Evolutionary conservation across 2,888 invertebrate genomes (phyloP).

Genomic region (Nysson spinosus): DNA sequence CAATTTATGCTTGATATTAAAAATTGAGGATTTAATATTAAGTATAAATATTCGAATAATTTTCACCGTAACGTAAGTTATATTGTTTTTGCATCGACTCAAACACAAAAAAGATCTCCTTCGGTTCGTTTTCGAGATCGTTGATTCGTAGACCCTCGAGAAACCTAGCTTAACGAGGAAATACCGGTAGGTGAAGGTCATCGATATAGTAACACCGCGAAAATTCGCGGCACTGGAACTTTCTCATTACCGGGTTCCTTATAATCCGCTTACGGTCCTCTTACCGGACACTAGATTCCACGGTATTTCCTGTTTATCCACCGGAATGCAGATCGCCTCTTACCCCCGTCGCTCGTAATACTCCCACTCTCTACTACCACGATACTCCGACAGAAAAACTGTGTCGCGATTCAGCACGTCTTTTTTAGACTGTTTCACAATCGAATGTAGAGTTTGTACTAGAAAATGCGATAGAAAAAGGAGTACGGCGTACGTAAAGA

Average conservation of each 20-base stretch:
- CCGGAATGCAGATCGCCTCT: background rate
- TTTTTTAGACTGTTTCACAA: too few species aligned
- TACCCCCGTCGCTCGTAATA: too few species aligned
- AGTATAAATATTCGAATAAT: too few species aligned
- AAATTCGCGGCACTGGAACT: constrained; percentile 9
- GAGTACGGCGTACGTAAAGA: too few species aligned
- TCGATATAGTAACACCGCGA: constrained; percentile 17
- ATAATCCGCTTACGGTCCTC: constrained; percentile 13
- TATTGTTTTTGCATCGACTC: background rate
- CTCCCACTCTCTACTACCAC: too few species aligned
- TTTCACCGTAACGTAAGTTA: background rate
- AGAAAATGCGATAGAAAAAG: too few species aligned
- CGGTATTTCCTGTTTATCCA: constrained; percentile 2
- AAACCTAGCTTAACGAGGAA: constrained; percentile 26
- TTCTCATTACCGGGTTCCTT: constrained; percentile 17
- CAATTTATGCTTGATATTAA: too few species aligned
- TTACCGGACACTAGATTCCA: background rate
- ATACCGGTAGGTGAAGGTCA: constrained; percentile 50
- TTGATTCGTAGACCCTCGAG: constrained; percentile 24
- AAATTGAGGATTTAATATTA: too few species aligned
- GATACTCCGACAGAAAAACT: too few species aligned
- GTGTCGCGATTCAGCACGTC: too few species aligned
- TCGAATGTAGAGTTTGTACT: too few species aligned
- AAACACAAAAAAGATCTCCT: background rate
- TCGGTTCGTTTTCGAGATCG: background rate